A percentile compares a stretch with the other conserved stretches of the same genome.
Evolutionary conservation across 2,797 vertebrate species (phyloP).

Genomic region (Pteropus rufus): DNA sequence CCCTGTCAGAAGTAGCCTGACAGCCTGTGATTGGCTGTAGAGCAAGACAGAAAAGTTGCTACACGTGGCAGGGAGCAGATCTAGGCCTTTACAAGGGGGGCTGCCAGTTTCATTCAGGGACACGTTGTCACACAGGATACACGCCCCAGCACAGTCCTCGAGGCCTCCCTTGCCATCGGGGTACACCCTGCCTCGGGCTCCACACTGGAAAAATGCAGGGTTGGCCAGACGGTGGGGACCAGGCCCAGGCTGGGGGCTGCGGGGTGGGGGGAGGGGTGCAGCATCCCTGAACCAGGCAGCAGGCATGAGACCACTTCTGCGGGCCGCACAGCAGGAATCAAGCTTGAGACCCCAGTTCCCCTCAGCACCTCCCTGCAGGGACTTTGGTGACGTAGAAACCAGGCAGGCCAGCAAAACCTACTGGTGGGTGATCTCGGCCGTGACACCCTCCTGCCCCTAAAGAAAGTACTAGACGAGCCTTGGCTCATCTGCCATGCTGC

Average conservation of each 20-base stretch:
- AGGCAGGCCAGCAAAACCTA: too few relatives aligned
- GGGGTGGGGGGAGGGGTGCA: neutral
- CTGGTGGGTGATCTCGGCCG: neutral
- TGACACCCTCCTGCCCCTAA: neutral
- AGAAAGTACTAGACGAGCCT: neutral
- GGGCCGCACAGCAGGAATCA: neutral
- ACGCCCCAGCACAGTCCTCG: neutral
- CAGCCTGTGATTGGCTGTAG: too few relatives aligned
- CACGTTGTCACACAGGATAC: neutral
- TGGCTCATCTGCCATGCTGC: neutral
- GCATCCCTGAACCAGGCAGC: neutral
- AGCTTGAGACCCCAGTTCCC: neutral
- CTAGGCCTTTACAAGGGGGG: neutral
- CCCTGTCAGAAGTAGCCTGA: neutral
- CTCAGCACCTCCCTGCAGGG: neutral
- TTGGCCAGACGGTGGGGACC: neutral
- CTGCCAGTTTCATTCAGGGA: too few relatives aligned
- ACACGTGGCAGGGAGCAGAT: neutral
- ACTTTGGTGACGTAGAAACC: neutral
- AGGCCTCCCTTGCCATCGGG: fast-evolving
- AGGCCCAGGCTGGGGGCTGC: neutral
- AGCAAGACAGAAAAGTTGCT: neutral
- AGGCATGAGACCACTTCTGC: neutral
- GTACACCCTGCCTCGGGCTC: neutral
- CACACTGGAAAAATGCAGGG: fast-evolving